Evolutionary conservation across 2,797 vertebrate species (phyloP).

Genomic region (Brachyrhaphis roseni): DNA sequence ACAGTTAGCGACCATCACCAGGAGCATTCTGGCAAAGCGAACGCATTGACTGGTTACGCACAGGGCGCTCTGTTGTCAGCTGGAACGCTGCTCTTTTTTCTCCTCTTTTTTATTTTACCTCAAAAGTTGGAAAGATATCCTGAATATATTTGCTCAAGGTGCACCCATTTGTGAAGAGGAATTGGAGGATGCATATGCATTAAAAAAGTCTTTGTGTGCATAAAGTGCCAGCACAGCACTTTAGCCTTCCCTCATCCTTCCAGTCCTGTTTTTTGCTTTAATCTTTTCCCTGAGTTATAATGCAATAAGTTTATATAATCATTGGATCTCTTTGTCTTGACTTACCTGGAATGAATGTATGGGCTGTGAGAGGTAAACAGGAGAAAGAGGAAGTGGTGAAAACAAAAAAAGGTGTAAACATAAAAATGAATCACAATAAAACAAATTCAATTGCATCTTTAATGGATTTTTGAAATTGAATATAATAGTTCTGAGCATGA

Average conservation of each 20-base stretch:
- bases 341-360: constrained; percentile 58
- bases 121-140: constrained; percentile 72
- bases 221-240: constrained; percentile 75
- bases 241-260: constrained; percentile 68
- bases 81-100: constrained; percentile 38
- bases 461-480: constrained; percentile 26
- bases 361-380: constrained; percentile 25
- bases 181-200: constrained; percentile 73
- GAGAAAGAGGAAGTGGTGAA: constrained; percentile 11
- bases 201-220: constrained; percentile 73
- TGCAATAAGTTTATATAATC: constrained; percentile 72
- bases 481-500: constrained; percentile 50
- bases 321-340: constrained; percentile 52
- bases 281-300: constrained; percentile 69
- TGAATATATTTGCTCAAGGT: constrained; percentile 77
- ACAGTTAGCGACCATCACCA: constrained; percentile 69
- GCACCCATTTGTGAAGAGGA: constrained; percentile 72
- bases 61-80: constrained; percentile 53
- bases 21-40: constrained; percentile 61
- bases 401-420: constrained; percentile 41
- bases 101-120: constrained; percentile 62
- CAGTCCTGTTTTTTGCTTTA: constrained; percentile 66
- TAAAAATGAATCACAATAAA: constrained; percentile 31
- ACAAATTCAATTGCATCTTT: constrained; percentile 21
- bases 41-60: constrained; percentile 56